Percentiles rank a stretch among this genome's conserved stretches.
Evolutionary conservation across 2,888 invertebrate genomes (phyloP).

Genomic region (Eudasyphora cyanicolor): DNA sequence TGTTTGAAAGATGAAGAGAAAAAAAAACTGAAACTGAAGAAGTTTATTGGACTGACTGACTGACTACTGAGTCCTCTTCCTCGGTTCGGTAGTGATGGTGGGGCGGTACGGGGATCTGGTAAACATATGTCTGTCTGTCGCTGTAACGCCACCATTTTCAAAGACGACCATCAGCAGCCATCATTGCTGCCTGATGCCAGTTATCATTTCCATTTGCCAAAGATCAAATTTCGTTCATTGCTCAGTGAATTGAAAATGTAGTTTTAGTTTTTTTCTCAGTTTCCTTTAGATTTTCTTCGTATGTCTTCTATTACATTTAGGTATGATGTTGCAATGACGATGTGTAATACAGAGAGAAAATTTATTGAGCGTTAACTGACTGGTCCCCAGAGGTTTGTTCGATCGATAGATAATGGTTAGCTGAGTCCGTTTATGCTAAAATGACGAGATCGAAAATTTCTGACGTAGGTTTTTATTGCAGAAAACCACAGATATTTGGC

Average conservation of each 20-base stretch:
- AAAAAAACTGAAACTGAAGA: conserved; percentile 13
- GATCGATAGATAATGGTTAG: too few species aligned
- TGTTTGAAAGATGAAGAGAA: background rate
- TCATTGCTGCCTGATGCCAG: background rate
- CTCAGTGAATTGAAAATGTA: conserved; percentile 66
- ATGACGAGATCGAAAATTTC: too few species aligned
- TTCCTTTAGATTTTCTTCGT: background rate
- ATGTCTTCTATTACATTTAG: background rate
- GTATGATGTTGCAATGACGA: background rate
- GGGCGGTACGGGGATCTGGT: background rate
- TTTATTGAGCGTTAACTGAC: too few species aligned
- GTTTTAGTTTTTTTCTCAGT: background rate
- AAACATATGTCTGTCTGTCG: conserved; percentile 67
- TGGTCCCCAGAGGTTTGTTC: too few species aligned
- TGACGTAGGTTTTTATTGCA: too few species aligned
- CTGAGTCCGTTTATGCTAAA: too few species aligned
- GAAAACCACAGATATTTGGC: too few species aligned
- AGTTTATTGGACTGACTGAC: conserved; percentile 32
- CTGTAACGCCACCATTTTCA: conserved; percentile 68
- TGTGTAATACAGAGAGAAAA: conserved; percentile 53
- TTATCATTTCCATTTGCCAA: conserved; percentile 55
- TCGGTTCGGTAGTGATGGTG: background rate
- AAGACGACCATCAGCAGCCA: conserved; percentile 35
- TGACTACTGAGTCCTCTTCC: too few species aligned
- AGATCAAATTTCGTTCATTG: conserved; percentile 71